Evolutionary conservation across 2,113 vertebrate genomes (phyloP).

Genomic region (Ranitomeya imitator): DNA sequence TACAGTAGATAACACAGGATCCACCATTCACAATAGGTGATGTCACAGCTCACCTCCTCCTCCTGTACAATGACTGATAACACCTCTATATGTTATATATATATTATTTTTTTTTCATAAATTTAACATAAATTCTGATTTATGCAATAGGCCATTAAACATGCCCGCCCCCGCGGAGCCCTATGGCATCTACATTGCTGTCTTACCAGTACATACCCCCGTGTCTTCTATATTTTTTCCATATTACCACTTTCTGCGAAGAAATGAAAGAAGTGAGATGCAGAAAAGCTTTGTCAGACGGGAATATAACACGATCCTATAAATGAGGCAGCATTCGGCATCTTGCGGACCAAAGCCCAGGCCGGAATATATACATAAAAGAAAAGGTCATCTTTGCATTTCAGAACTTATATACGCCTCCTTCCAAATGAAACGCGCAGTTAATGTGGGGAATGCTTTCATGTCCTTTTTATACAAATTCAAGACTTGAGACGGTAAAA

Average conservation of each 20-base stretch:
- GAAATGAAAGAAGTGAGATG: background rate
- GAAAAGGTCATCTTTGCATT: slow-evolving; percentile 34
- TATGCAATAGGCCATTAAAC: background rate
- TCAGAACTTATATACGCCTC: background rate
- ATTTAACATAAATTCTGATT: too few relatives aligned
- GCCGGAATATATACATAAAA: slow-evolving; percentile 22
- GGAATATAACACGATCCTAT: background rate
- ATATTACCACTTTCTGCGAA: background rate
- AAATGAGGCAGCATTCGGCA: background rate
- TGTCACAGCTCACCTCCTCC: too few relatives aligned
- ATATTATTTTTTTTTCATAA: too few relatives aligned
- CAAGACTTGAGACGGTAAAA: background rate
- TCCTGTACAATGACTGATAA: too few relatives aligned
- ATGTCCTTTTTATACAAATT: background rate
- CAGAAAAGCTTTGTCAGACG: background rate
- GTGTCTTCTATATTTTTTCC: background rate
- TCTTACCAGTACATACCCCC: background rate
- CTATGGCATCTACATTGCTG: background rate
- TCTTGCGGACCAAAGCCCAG: background rate
- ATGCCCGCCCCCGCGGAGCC: background rate
- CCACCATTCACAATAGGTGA: too few relatives aligned
- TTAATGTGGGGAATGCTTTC: background rate
- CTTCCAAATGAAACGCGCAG: background rate
- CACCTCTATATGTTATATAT: too few relatives aligned
- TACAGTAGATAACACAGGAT: too few relatives aligned